phyloP scores from a whole-genome alignment of 2,113 vertebrate genomes.

The Casuarius casuarius region DNA sequence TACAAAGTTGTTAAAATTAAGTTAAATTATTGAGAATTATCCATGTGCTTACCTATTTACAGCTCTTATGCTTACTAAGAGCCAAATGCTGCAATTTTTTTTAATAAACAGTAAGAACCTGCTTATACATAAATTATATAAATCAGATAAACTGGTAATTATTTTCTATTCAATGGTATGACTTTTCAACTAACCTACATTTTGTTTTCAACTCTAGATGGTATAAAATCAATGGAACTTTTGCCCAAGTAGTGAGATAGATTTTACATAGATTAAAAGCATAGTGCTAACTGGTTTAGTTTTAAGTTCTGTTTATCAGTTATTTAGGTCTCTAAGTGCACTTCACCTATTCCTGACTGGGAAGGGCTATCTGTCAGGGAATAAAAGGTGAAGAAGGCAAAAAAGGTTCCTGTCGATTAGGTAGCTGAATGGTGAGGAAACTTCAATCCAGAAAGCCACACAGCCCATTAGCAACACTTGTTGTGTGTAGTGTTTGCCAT shows the following conservation, averaged over 20 bases:
- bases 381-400: neutral
- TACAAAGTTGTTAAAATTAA: neutral
- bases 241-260: neutral
- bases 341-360: neutral
- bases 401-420: neutral
- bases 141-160: neutral
- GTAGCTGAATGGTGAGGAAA: neutral
- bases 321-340: neutral
- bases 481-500: neutral
- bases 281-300: neutral
- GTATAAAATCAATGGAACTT: neutral
- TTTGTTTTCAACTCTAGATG: neutral
- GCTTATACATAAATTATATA: neutral
- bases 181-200: neutral
- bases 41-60: neutral
- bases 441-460: neutral
- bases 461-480: neutral
- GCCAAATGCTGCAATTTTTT: neutral
- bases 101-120: neutral
- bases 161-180: neutral
- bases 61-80: neutral
- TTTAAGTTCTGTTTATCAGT: neutral
- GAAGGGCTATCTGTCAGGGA: neutral
- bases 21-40: neutral
- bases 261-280: neutral